Evolutionary conservation across 2,888 invertebrate genomes (phyloP).

Genomic region (Lottia gigantea): DNA sequence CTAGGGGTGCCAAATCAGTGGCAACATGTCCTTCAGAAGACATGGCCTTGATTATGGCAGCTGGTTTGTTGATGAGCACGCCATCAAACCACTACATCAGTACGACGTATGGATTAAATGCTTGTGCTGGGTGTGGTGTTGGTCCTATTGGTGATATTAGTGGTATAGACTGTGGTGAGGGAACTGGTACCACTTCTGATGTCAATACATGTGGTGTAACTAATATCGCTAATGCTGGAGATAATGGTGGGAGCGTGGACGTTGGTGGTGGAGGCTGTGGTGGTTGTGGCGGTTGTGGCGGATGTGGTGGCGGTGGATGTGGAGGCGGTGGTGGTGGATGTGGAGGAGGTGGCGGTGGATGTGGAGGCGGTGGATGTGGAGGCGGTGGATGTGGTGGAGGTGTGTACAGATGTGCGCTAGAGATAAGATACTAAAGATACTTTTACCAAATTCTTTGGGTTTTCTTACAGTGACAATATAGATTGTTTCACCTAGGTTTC

Average conservation of each 20-base stretch:
- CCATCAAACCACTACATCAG: slow-evolving; percentile 63
- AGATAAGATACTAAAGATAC: no score
- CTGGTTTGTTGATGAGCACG: slow-evolving; percentile 67
- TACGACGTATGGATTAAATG: slow-evolving; percentile 42
- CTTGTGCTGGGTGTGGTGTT: slow-evolving; percentile 49
- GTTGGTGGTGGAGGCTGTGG: background rate
- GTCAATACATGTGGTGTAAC: slow-evolving; percentile 25
- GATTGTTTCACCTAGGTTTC: no score
- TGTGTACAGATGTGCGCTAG: no score
- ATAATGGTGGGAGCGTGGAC: no score
- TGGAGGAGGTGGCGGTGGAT: background rate
- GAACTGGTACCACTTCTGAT: slow-evolving; percentile 20
- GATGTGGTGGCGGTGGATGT: background rate
- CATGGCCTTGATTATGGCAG: slow-evolving; percentile 67
- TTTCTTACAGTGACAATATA: no score
- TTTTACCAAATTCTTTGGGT: no score
- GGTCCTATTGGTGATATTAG: slow-evolving; percentile 34
- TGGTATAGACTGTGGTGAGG: no score
- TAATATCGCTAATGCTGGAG: slow-evolving; percentile 42
- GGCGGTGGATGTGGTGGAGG: background rate
- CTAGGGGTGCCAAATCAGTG: slow-evolving; percentile 38
- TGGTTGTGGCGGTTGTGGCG: background rate
- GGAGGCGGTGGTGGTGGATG: background rate
- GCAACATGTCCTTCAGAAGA: slow-evolving; percentile 54
- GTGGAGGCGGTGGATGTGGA: no score